Percentiles rank a stretch among this genome's conserved stretches.
phyloP scores from a whole-genome alignment of 2,888 invertebrate species.

The Endotricha flammealis region DNA sequence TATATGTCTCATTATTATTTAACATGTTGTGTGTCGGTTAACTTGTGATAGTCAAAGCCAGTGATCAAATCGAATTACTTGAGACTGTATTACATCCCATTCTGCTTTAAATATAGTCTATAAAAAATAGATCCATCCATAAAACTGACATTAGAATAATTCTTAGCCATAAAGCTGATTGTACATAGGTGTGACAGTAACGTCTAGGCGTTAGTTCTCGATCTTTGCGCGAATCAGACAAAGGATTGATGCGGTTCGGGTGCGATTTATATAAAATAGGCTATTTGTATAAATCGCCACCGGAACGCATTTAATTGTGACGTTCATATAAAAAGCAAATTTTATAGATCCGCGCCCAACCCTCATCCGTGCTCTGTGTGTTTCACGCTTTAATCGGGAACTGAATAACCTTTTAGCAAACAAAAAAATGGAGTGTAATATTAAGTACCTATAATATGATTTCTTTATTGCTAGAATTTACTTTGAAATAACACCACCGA shows the following conservation, averaged over 20 bases:
- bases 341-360: no score
- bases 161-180: constrained; percentile 33
- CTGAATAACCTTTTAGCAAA: no score
- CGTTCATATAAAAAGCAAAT: no score
- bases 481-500: constrained; percentile 13
- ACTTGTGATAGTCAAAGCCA: constrained; percentile 50
- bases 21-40: constrained; percentile 15
- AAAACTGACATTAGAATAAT: constrained; percentile 49
- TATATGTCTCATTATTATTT: constrained; percentile 6
- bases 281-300: no score
- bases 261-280: no score
- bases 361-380: no score
- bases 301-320: no score
- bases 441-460: no score
- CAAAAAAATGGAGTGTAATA: no score
- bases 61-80: constrained; percentile 55
- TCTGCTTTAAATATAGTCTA: constrained; percentile 44
- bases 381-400: no score
- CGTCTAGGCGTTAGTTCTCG: constrained; percentile 18
- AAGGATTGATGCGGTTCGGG: no score
- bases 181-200: constrained; percentile 41
- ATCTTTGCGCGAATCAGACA: no score
- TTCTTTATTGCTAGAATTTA: constrained; percentile 6
- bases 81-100: constrained; percentile 51
- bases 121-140: constrained; percentile 66